Evolutionary conservation across 2,113 vertebrate genomes (phyloP).

Genomic region (Urocolius indicus): DNA sequence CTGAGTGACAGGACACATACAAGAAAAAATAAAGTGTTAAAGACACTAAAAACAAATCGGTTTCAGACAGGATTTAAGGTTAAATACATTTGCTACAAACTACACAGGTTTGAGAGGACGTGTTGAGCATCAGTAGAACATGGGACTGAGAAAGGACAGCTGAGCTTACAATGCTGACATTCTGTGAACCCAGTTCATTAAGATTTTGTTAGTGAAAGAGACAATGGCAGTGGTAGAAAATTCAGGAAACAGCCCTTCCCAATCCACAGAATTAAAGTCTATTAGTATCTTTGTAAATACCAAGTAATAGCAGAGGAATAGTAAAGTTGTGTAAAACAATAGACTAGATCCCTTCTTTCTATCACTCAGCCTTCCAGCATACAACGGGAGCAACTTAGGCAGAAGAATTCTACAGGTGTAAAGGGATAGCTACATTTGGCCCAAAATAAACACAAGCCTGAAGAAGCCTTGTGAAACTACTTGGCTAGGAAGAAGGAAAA

Average conservation of each 20-base stretch:
- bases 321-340: neutral
- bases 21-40: neutral
- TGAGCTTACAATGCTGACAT: neutral
- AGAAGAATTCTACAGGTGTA: neutral
- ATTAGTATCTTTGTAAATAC: neutral
- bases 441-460: neutral
- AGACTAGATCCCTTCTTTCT: neutral
- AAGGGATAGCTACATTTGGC: neutral
- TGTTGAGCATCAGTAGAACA: neutral
- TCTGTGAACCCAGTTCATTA: neutral
- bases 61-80: neutral
- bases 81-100: neutral
- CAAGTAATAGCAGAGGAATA: neutral
- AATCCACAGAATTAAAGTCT: neutral
- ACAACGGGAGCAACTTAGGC: rapidly evolving
- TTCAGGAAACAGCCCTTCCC: neutral
- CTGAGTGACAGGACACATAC: neutral
- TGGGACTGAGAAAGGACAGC: neutral
- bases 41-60: neutral
- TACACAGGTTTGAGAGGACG: neutral
- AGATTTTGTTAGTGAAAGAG: neutral
- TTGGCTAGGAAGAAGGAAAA: neutral
- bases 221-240: neutral
- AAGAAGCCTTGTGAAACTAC: neutral
- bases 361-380: neutral